Conservation (phyloP, 2,888 invertebrate species). For the Eupithecia exiguata region DNA sequence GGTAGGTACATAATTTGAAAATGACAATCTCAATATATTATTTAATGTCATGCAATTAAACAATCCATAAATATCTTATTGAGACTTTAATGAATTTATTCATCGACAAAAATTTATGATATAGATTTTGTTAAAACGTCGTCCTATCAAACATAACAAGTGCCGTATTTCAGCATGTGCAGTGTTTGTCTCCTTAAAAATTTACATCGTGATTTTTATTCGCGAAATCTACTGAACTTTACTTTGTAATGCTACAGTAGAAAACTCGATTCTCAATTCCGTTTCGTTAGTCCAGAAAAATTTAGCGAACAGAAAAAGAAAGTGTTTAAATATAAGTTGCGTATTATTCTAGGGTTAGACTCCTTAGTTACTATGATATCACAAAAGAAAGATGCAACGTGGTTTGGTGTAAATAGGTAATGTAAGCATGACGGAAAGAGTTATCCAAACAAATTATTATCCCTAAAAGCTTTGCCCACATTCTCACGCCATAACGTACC, state of each 20-base stretch:
- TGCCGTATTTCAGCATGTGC: neutral
- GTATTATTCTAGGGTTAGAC: too few relatives aligned
- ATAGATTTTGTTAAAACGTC: neutral
- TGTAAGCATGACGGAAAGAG: conserved; percentile 8
- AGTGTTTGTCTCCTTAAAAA: too few relatives aligned
- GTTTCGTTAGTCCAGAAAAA: too few relatives aligned
- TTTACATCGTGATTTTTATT: too few relatives aligned
- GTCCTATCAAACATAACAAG: neutral
- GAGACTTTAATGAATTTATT: neutral
- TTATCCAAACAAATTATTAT: conserved; percentile 24
- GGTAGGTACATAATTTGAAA: too few relatives aligned
- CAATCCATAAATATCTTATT: neutral
- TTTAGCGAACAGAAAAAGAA: too few relatives aligned
- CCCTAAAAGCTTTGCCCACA: conserved; percentile 29
- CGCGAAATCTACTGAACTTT: too few relatives aligned
- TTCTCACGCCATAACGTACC: conserved; percentile 37
- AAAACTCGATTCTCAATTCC: too few relatives aligned
- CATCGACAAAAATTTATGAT: neutral
- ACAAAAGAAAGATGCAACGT: neutral
- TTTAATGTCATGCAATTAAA: neutral
- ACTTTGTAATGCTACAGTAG: too few relatives aligned
- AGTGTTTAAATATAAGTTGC: too few relatives aligned
- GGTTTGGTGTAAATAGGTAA: neutral
- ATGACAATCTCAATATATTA: neutral
- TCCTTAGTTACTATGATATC: neutral